Conservation (phyloP, 2,888 invertebrate genomes). For the Drosophila austrosaltans region DNA sequence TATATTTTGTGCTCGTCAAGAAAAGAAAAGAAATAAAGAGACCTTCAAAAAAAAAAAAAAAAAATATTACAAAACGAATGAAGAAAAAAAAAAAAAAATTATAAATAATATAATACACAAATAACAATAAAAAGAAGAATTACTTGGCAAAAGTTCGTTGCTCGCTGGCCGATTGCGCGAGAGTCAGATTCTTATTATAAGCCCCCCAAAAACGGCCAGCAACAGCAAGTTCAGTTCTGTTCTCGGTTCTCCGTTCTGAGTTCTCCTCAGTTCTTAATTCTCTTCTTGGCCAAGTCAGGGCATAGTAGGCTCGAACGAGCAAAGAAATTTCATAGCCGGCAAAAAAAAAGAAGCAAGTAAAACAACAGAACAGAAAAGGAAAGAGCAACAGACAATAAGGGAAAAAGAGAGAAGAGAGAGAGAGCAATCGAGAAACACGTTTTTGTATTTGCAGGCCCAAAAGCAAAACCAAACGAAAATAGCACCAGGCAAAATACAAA, state of each 20-base stretch:
- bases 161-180: slow-evolving; percentile 44
- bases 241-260: slow-evolving; percentile 15
- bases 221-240: slow-evolving; percentile 50
- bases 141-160: slow-evolving; percentile 69
- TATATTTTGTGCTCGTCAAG: slow-evolving; percentile 57
- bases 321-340: slow-evolving; percentile 55
- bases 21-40: slow-evolving; percentile 31
- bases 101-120: slow-evolving; percentile 32
- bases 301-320: slow-evolving; percentile 37
- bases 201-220: slow-evolving; percentile 23
- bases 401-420: background rate
- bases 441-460: slow-evolving; percentile 70
- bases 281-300: slow-evolving; percentile 17
- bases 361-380: slow-evolving; percentile 21
- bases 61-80: slow-evolving; percentile 22
- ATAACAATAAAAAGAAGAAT: slow-evolving; percentile 40
- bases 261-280: slow-evolving; percentile 12
- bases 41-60: slow-evolving; percentile 15
- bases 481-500: slow-evolving; percentile 42
- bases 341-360: slow-evolving; percentile 32
- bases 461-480: slow-evolving; percentile 47
- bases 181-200: slow-evolving; percentile 43
- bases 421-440: slow-evolving; percentile 66
- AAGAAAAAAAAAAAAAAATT: slow-evolving; percentile 20
- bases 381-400: slow-evolving; percentile 3